These are phyloP conservation scores for Oreochromis niloticus DNA, from an alignment of 2,113 vertebrate species.

Conservation along the genomic window DNA sequence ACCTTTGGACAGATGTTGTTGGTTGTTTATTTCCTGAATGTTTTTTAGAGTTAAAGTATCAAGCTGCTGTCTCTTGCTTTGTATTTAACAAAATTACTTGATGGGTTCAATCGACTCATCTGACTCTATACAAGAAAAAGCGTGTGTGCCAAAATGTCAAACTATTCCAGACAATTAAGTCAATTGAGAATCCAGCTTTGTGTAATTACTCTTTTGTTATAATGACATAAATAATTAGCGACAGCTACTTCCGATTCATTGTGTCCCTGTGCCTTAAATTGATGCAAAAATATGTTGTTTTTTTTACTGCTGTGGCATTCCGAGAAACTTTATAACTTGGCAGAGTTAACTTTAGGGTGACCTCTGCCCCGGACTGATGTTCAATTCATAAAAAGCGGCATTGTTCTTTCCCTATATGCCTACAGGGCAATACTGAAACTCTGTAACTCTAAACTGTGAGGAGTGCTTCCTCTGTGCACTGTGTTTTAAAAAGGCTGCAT, in stretches of 20 bases:
- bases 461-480: not conserved
- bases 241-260: not conserved
- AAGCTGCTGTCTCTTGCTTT: not conserved
- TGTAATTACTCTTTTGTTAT: not conserved
- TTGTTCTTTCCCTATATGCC: not conserved
- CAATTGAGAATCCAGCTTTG: not conserved
- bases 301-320: not conserved
- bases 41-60: not conserved
- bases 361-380: not conserved
- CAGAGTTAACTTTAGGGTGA: not conserved
- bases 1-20: not conserved
- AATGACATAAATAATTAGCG: not conserved
- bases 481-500: constrained; percentile 21
- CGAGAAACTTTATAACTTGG: not conserved
- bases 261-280: not conserved
- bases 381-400: not conserved
- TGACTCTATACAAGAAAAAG: not conserved
- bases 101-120: not conserved
- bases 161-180: not conserved
- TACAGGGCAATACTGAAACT: not conserved
- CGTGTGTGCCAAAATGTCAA: fast-evolving
- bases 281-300: not conserved
- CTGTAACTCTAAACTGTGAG: not conserved
- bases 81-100: not conserved
- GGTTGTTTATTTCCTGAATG: not conserved